phyloP scores from a whole-genome alignment of 2,113 vertebrate species.

The Sakesphorus luctuosus region DNA sequence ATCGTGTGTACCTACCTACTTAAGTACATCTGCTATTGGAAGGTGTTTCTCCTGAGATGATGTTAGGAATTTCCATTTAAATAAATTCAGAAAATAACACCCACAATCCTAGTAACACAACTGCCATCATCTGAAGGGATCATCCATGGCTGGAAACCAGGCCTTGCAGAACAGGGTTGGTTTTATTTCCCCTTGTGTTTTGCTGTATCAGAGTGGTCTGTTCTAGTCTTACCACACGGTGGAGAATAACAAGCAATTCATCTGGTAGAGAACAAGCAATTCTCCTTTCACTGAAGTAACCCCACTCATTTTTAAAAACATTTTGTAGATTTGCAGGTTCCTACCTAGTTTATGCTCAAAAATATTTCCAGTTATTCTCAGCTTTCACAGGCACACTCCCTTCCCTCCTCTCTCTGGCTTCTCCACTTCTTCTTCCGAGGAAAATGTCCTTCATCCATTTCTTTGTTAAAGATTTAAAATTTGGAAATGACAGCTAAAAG shows the following conservation, averaged over 20 bases:
- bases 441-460: not conserved
- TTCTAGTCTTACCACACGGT: not conserved
- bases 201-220: not conserved
- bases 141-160: not conserved
- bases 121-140: not conserved
- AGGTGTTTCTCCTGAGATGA: not conserved
- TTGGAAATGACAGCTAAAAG: not conserved
- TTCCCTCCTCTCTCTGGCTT: not conserved
- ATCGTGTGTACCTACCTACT: not conserved
- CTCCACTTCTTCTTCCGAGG: not conserved
- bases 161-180: not conserved
- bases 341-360: not conserved
- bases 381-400: not conserved
- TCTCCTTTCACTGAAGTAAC: not conserved
- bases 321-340: not conserved
- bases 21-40: not conserved
- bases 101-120: not conserved
- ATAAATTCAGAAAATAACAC: not conserved
- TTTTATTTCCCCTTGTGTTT: not conserved
- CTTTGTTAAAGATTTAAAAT: not conserved
- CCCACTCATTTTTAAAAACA: not conserved
- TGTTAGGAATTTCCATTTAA: not conserved
- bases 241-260: not conserved
- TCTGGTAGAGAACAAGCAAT: not conserved
- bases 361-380: not conserved